These are phyloP conservation scores for Urechis unicinctus DNA, from an alignment of 2,888 invertebrate species.

Conservation along the genomic window DNA sequence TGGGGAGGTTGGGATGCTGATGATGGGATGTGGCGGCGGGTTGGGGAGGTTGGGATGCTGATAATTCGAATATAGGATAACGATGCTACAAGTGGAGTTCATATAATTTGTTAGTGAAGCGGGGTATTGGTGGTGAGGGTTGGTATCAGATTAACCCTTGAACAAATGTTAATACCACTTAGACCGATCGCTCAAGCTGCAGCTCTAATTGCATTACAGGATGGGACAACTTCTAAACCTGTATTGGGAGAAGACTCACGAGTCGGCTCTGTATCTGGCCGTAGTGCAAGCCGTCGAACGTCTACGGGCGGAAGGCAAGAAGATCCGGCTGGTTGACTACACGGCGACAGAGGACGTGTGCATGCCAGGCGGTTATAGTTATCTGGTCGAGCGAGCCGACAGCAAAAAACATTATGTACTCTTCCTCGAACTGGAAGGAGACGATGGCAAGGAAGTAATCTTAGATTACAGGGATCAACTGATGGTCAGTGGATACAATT, in stretches of 20 bases:
- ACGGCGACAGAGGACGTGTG: conserved; percentile 20
- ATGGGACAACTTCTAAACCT: conserved; percentile 47
- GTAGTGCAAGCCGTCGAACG: conserved; percentile 14
- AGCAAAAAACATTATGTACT: conserved; percentile 15
- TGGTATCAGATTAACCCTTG: too few species aligned
- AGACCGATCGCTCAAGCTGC: neutral
- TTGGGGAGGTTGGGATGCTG: too few species aligned
- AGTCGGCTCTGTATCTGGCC: conserved; percentile 38
- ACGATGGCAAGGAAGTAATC: conserved; percentile 3
- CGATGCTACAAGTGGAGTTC: too few species aligned
- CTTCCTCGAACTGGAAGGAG: conserved; percentile 12
- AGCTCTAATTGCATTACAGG: conserved; percentile 9
- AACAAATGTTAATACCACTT: too few species aligned
- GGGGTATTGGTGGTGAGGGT: too few species aligned
- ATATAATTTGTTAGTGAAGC: too few species aligned
- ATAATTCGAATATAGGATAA: too few species aligned
- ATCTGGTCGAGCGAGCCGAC: neutral
- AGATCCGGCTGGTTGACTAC: conserved; percentile 15
- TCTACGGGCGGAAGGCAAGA: neutral
- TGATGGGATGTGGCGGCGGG: too few species aligned
- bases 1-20: too few species aligned
- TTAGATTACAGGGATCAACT: conserved; percentile 7
- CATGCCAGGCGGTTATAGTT: neutral
- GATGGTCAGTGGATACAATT: conserved; percentile 2
- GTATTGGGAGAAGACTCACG: conserved; percentile 47